These are phyloP conservation scores for Hypolimnas misippus DNA, from an alignment of 2,888 invertebrate species.

Conservation along the genomic window DNA sequence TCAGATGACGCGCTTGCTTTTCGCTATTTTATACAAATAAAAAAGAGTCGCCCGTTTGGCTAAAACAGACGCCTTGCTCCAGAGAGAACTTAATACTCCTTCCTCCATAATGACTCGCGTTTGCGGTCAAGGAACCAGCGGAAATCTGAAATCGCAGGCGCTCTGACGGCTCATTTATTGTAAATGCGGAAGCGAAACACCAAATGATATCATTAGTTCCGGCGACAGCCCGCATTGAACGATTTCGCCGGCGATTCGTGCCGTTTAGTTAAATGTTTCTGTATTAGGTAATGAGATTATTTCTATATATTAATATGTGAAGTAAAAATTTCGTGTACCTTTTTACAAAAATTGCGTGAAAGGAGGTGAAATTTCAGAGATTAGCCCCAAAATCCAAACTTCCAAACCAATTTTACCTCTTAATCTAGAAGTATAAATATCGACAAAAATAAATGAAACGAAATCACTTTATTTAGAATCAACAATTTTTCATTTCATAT, in stretches of 20 bases:
- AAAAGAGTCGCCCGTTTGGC: no score
- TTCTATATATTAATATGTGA: neutral
- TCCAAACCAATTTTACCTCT: no score
- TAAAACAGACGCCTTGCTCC: no score
- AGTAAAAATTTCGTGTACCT: neutral
- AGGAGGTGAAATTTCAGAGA: no score
- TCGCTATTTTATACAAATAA: no score
- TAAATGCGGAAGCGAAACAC: constrained; percentile 5
- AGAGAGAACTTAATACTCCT: neutral
- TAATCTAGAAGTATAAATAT: no score
- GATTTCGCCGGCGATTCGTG: neutral
- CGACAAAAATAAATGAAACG: no score
- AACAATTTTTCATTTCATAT: neutral
- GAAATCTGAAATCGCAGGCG: constrained; percentile 6
- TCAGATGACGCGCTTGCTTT: no score
- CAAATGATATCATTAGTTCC: constrained; percentile 13
- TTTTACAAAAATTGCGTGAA: no score
- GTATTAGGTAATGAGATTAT: neutral
- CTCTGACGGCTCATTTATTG: constrained; percentile 1
- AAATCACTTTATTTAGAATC: no score
- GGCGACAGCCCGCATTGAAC: neutral
- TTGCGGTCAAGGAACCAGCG: neutral
- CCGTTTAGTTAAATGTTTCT: constrained; percentile 10
- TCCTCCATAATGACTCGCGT: neutral
- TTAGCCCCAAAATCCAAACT: no score